A percentile compares a stretch with the other conserved stretches of the same genome.
Evolutionary conservation across 1,140 invertebrate species (phyloP).

Genomic region (Theocolax elegans): DNA sequence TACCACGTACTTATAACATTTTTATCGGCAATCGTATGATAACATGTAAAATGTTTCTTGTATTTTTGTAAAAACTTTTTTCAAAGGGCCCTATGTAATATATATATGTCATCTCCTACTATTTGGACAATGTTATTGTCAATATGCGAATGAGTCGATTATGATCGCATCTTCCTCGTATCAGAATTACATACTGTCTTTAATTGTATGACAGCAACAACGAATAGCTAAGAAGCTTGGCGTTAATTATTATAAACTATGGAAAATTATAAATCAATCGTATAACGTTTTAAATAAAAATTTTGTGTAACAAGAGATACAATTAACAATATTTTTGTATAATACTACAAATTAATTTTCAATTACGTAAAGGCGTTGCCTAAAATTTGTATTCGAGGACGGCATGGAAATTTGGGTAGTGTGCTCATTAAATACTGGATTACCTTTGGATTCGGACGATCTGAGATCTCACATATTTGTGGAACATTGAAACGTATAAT

Average conservation of each 20-base stretch:
- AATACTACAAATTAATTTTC: too few species aligned
- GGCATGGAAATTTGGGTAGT: background rate
- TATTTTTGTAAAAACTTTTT: background rate
- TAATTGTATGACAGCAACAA: too few species aligned
- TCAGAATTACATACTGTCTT: too few species aligned
- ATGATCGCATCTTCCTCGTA: background rate
- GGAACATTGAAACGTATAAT: too few species aligned
- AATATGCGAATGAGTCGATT: constrained; percentile 36
- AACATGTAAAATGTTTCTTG: background rate
- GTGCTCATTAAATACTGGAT: background rate
- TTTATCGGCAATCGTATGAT: background rate
- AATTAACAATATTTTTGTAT: too few species aligned
- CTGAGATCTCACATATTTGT: too few species aligned
- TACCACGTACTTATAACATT: background rate
- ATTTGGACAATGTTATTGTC: constrained; percentile 52
- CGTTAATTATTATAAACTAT: too few species aligned
- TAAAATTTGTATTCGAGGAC: background rate
- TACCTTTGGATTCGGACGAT: background rate
- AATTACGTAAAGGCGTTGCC: too few species aligned
- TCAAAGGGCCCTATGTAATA: constrained; percentile 15
- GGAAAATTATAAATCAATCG: too few species aligned
- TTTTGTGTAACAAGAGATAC: too few species aligned
- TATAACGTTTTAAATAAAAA: too few species aligned
- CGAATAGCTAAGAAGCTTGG: too few species aligned
- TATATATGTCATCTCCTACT: constrained; percentile 29